Evolutionary conservation across 2,888 invertebrate species (phyloP), one percentile per base, ranked within the genome.

Genomic region (Hypercompe scribonia): DNA sequence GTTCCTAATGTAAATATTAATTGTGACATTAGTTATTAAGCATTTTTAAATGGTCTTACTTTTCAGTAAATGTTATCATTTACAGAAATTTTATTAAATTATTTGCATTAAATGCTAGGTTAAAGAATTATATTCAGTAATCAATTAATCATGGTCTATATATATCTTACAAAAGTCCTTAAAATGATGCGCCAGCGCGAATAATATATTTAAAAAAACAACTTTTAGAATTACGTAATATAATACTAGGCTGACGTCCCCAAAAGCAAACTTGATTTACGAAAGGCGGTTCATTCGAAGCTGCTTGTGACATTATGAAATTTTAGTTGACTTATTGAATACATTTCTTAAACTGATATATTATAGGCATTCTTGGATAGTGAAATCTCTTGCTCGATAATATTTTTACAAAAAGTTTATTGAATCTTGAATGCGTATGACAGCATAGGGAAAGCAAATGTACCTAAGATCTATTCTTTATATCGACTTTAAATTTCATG

Each of bases 271-370:
- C 15, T 31, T 61, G 13, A 61, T 61, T 61, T 61, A 61, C 58
- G 18, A 61, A 61, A 31, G 58, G 58, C 58, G 58, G 58, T 28
- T 31, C 58, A 31, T 31, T 61, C 15, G 28, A 61, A 61, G 18
- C 58, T 61, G 58, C 58, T 61, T 15, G 31, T 61, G 58, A 61
- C 58, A 61, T 31, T 61, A 61, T 31, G 28, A 31, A 15, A 18
- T 61, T 61, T 61, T 15, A 61, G 28, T 61, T 61, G 58, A 61
- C 58, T 61, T 61, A 61, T 61, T 61, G 15, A 61, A 61, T 28
- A 61, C 31, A 42, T 66, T 42, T 66, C 21, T 21, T 28, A 10
- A 42, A 42, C 18, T n/a, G 36, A 36, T 7, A 39, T 39, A 65
- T 28, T 39, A 21, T 18, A 31, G 28, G 11, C 11, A 42, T 42